These are phyloP conservation scores for Bombus turneri DNA, from an alignment of 1,140 invertebrate genomes.

Conservation along the genomic window DNA sequence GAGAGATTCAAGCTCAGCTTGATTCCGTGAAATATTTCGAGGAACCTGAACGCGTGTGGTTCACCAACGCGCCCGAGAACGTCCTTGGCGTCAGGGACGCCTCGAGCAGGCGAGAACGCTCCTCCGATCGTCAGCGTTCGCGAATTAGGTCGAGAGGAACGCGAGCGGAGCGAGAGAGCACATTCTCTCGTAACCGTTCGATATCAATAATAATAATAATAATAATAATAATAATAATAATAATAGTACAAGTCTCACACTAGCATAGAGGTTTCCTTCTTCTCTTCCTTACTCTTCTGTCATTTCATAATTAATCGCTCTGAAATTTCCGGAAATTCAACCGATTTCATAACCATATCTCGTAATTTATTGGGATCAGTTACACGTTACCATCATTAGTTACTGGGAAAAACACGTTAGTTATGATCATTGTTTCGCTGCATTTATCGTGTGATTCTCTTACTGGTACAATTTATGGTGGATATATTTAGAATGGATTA, in stretches of 20 bases:
- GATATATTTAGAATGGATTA: not conserved
- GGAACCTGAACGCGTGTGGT: conserved; percentile 53
- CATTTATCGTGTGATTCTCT: not conserved
- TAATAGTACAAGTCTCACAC: conserved; percentile 62
- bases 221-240: conserved; percentile 73
- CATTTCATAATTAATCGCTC: not conserved
- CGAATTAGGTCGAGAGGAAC: conserved; percentile 77
- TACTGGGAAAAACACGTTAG: no score
- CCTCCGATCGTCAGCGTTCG: conserved; percentile 67
- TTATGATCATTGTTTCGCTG: not conserved
- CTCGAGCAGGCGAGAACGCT: conserved; percentile 67
- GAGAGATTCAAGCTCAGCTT: not conserved
- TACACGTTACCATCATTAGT: no score
- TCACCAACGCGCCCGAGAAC: conserved; percentile 61
- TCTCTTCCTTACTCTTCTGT: conserved; percentile 8
- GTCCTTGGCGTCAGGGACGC: conserved; percentile 75
- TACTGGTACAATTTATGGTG: not conserved
- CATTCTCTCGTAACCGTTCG: conserved; percentile 65
- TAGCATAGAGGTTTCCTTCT: conserved; percentile 52
- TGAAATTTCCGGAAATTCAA: not conserved
- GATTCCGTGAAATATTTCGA: conserved; percentile 55
- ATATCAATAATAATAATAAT: conserved; percentile 59
- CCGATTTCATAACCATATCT: not conserved
- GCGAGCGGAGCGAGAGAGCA: conserved; percentile 47
- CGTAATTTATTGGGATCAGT: no score